These are phyloP conservation scores for Cheirogaleus major DNA, from an alignment of 2,797 vertebrate genomes.

Conservation along the genomic window DNA sequence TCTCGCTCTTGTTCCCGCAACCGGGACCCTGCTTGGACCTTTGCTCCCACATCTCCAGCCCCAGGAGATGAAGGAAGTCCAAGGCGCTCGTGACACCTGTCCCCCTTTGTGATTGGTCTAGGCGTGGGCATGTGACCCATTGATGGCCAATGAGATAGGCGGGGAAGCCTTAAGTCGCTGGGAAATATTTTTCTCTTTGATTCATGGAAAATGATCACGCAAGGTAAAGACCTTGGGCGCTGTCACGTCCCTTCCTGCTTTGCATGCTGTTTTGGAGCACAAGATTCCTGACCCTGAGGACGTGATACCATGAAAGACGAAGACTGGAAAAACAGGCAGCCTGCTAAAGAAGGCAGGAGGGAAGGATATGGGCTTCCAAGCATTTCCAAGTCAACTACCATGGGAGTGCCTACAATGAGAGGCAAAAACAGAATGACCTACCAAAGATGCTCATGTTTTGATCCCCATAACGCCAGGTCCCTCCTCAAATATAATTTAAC, in stretches of 20 bases:
- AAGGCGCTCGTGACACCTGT: not conserved
- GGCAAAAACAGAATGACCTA: not conserved
- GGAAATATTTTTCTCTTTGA: not conserved
- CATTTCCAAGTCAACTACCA: not conserved
- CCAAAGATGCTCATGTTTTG: fast-evolving
- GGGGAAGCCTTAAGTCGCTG: fast-evolving
- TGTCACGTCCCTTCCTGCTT: not conserved
- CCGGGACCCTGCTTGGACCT: too few relatives aligned
- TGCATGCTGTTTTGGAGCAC: not conserved
- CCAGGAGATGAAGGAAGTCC: not conserved
- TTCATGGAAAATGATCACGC: not conserved
- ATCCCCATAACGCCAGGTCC: too few relatives aligned
- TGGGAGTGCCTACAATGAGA: not conserved
- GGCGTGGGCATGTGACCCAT: not conserved
- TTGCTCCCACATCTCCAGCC: fast-evolving
- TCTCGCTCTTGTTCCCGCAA: not conserved
- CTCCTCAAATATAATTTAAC: too few relatives aligned
- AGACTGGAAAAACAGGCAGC: not conserved
- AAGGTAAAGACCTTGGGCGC: fast-evolving
- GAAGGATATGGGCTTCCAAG: not conserved
- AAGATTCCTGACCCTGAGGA: too few relatives aligned
- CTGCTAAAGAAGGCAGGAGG: not conserved
- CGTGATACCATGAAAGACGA: too few relatives aligned
- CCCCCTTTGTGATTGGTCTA: not conserved
- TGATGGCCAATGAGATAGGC: not conserved